Conservation (phyloP, 2,797 vertebrate genomes). For the Anguilla anguilla region DNA sequence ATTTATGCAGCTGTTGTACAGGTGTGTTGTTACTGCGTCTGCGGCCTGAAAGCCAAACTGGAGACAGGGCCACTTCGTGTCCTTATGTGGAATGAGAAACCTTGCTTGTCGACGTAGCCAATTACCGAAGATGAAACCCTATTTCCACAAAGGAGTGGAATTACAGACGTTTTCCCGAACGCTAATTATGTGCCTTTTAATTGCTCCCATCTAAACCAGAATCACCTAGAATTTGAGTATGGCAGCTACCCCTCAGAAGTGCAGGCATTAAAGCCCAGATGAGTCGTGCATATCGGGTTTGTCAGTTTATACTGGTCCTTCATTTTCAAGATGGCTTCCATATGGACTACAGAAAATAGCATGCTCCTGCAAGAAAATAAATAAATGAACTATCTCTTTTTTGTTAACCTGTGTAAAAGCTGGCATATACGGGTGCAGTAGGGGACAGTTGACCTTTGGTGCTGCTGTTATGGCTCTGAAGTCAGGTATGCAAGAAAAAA, state of each 20-base stretch:
- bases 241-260: background rate
- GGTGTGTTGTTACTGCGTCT: background rate
- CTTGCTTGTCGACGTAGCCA: background rate
- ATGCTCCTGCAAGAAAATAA: background rate
- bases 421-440: background rate
- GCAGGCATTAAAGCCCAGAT: background rate
- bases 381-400: background rate
- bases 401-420: background rate
- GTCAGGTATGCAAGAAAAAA: background rate
- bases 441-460: background rate
- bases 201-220: slow-evolving; percentile 4
- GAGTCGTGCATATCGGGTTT: background rate
- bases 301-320: background rate
- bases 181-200: slow-evolving; percentile 16
- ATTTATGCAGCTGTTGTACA: slow-evolving; percentile 5
- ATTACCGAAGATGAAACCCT: background rate
- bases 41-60: background rate
- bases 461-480: background rate
- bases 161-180: slow-evolving; percentile 2
- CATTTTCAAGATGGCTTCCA: background rate
- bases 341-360: background rate
- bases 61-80: background rate
- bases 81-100: slow-evolving; percentile 14
- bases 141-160: slow-evolving; percentile 12
- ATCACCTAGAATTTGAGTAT: background rate